A percentile compares a stretch with the other conserved stretches of the same genome.
phyloP scores from a whole-genome alignment of 1,140 invertebrate species.

The Trinorchestia longiramus region DNA sequence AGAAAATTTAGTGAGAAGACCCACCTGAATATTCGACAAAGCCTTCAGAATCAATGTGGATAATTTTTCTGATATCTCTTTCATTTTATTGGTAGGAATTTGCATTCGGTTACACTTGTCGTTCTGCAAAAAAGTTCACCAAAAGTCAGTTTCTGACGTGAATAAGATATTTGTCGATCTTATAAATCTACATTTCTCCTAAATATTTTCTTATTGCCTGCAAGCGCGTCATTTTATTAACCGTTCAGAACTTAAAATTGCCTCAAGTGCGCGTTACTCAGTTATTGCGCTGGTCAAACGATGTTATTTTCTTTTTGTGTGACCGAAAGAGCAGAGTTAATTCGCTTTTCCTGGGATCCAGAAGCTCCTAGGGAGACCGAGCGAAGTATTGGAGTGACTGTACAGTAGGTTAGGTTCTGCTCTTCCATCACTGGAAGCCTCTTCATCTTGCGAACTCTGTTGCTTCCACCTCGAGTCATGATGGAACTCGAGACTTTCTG shows the following conservation, averaged over 20 bases:
- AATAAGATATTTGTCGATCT: background rate
- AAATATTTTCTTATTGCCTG: background rate
- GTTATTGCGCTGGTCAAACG: background rate
- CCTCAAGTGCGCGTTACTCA: background rate
- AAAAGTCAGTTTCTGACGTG: background rate
- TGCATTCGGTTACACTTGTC: background rate
- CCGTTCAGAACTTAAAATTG: background rate
- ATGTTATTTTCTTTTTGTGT: background rate
- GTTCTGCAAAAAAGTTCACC: background rate
- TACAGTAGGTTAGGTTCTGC: background rate
- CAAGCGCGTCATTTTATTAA: background rate
- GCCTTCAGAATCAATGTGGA: background rate
- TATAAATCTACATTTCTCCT: background rate
- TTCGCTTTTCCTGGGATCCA: background rate
- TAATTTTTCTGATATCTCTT: background rate
- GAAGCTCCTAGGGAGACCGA: slow-evolving; percentile 14
- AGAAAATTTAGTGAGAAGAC: background rate
- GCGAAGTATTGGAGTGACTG: background rate
- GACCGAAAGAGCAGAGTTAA: background rate
- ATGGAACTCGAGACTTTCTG: background rate
- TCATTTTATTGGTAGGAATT: background rate
- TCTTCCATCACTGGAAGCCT: background rate
- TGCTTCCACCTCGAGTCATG: background rate
- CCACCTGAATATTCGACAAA: background rate
- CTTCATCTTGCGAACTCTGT: background rate